phyloP scores from a whole-genome alignment of 2,797 vertebrate species.

The Channa striata region DNA sequence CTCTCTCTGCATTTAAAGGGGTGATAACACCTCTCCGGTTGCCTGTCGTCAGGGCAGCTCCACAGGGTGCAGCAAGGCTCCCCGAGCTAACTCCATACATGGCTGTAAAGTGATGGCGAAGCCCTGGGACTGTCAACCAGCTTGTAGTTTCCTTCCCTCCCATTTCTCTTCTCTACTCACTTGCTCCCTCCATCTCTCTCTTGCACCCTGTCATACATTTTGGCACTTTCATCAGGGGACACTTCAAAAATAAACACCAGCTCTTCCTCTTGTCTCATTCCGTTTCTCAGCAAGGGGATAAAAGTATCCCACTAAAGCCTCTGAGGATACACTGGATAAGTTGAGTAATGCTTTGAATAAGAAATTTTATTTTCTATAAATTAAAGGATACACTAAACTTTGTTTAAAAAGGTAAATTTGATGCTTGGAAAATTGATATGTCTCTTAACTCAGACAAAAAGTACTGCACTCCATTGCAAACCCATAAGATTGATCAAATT shows the following conservation, averaged over 20 bases:
- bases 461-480: conserved; percentile 2
- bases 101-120: conserved; percentile 70
- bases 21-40: conserved; percentile 71
- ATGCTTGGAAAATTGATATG: conserved; percentile 6
- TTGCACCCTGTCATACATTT: conserved; percentile 63
- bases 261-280: conserved; percentile 24
- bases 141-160: conserved; percentile 64
- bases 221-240: conserved; percentile 66
- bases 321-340: not conserved
- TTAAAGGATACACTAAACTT: conserved; percentile 2
- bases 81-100: conserved; percentile 37
- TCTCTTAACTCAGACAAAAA: not conserved
- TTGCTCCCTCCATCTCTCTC: conserved; percentile 37
- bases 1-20: conserved; percentile 70
- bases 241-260: conserved; percentile 63
- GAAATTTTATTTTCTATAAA: conserved; percentile 13
- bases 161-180: conserved; percentile 57
- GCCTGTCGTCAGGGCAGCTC: conserved; percentile 54
- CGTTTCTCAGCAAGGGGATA: not conserved
- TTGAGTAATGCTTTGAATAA: conserved; percentile 5
- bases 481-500: not conserved
- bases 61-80: conserved; percentile 35
- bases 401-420: conserved; percentile 24
- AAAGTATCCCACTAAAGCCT: conserved; percentile 2
- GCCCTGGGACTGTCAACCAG: conserved; percentile 57